Evolutionary conservation across 2,888 invertebrate species (phyloP), one percentile per base, ranked within the genome.

Genomic region (Halocaridina rubra): DNA sequence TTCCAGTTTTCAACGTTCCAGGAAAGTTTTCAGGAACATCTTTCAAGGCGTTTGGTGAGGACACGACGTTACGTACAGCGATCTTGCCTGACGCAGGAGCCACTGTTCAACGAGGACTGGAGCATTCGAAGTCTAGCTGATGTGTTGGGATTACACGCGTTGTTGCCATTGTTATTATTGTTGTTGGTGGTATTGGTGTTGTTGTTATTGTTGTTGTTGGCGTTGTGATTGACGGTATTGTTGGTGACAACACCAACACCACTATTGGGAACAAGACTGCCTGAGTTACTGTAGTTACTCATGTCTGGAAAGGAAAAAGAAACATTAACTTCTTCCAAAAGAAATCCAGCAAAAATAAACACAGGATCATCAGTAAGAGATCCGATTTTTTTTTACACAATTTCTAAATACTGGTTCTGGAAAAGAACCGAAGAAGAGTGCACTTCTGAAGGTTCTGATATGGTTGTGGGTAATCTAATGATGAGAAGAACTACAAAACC

Each of bases 231-330:
- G 61, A 64, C 30, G 72, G 29, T 67, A 29, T 57, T 78, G 78
- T 74, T 84, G 27, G 67, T 67, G 19, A 53, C 57, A 39, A 64
- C 75, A 57, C 74, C 30, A 46, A 64, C 24, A 29, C 24, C 29
- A 67, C 67, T 24, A 67, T 29, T 75, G 57, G n/a, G n/a, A n/a
- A n/a, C n/a, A n/a, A n/a, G n/a, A n/a, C n/a, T n/a, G n/a, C n/a
- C n/a, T n/a, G n/a, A n/a, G n/a, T n/a, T n/a, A n/a, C 72, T 67
- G 80, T 84, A 84, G 74, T 79, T 79, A n/a, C 84, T 67, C 84
- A 84, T 84, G 67, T 84, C 84, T 84, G 84, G 5, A 30, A 30
- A 27, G 22, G 39, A 30, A 46, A n/a, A 39, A 46, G 16, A 7
- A 71, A 32, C 2, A 32, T 24, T 13, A 19, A 2, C 7, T 7